Evolutionary conservation across 2,113 vertebrate genomes (phyloP).

Genomic region (Ciconia stormi): DNA sequence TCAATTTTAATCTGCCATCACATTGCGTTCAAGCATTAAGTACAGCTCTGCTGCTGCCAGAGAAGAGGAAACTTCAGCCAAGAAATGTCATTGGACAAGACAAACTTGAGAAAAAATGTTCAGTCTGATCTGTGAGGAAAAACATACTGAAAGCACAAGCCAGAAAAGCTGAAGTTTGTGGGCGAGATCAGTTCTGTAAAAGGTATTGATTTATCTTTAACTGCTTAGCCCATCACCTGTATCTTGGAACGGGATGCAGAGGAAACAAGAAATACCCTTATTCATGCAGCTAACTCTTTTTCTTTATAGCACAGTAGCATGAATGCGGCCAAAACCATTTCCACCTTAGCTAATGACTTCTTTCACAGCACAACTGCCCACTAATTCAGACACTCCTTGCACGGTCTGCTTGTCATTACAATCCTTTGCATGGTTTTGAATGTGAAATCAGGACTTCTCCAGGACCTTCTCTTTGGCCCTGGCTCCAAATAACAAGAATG

Average conservation of each 20-base stretch:
- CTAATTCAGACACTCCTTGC: not conserved
- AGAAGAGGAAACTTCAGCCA: conserved; percentile 11
- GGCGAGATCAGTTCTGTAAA: not conserved
- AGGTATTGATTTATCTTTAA: not conserved
- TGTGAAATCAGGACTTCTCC: not conserved
- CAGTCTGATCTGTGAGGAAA: conserved; percentile 19
- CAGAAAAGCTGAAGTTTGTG: not conserved
- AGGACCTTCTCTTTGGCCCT: not conserved
- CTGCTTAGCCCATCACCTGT: not conserved
- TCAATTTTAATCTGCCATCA: conserved; percentile 11
- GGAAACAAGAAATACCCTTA: not conserved
- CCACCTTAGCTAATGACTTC: not conserved
- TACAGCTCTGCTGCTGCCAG: conserved; percentile 5
- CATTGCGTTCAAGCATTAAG: not conserved
- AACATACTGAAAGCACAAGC: not conserved
- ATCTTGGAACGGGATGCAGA: not conserved
- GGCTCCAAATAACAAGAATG: not conserved
- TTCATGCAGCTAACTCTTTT: not conserved
- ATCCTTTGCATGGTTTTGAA: not conserved
- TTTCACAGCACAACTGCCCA: not conserved
- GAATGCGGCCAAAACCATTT: not conserved
- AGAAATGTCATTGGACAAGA: conserved; percentile 14
- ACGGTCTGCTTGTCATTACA: not conserved
- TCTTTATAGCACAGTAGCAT: not conserved
- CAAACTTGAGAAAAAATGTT: not conserved